These are phyloP conservation scores for Eudyptes chrysolophus DNA, from an alignment of 2,113 vertebrate species.

Conservation along the genomic window DNA sequence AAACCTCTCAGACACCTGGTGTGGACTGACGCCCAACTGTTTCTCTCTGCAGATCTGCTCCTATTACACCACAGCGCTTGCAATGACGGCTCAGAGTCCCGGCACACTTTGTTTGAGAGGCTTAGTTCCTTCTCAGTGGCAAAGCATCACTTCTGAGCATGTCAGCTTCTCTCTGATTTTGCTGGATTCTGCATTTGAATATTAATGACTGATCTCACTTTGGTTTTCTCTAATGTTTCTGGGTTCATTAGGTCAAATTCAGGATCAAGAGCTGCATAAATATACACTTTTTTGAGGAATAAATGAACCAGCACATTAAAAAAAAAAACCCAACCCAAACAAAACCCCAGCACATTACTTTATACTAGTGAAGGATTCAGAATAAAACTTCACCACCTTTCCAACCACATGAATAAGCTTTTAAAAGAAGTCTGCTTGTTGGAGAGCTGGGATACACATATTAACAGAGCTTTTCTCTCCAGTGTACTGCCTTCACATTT, in stretches of 20 bases:
- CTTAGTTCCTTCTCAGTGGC: background rate
- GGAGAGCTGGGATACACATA: background rate
- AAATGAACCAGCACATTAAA: background rate
- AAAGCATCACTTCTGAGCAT: background rate
- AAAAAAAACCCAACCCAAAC: background rate
- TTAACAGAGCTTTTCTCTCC: constrained; percentile 46
- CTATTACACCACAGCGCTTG: background rate
- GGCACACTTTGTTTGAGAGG: background rate
- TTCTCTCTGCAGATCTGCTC: background rate
- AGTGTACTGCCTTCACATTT: constrained; percentile 35
- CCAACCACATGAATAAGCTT: background rate
- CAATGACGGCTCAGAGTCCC: background rate
- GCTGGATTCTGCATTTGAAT: background rate
- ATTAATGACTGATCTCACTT: background rate
- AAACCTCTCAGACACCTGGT: background rate
- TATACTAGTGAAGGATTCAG: background rate
- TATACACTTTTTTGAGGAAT: background rate
- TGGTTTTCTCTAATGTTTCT: background rate
- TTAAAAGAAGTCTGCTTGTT: background rate
- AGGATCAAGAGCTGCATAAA: background rate
- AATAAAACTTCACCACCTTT: background rate
- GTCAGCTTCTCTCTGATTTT: background rate
- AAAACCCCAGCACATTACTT: background rate
- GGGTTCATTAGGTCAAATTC: background rate
- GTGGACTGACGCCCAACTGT: background rate